Evolutionary conservation across 2,888 invertebrate genomes (phyloP).

Genomic region (Dryobota labecula): DNA sequence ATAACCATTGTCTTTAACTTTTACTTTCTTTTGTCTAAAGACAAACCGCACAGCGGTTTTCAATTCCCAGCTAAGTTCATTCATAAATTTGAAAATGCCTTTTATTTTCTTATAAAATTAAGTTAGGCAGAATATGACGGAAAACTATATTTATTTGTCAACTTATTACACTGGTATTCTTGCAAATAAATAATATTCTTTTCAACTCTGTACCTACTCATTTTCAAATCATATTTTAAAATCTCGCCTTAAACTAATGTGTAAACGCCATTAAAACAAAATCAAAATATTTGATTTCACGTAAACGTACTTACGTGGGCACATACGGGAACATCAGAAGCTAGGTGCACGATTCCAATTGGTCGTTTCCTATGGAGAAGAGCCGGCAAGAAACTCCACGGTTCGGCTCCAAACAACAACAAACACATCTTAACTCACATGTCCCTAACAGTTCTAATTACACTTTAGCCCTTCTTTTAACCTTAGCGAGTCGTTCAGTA

Average conservation of each 20-base stretch:
- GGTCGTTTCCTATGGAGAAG: no score
- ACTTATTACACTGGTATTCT: no score
- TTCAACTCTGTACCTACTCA: no score
- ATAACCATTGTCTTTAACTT: neutral
- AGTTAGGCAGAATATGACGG: no score
- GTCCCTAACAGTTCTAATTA: conserved; percentile 1
- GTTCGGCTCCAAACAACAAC: neutral
- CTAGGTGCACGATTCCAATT: no score
- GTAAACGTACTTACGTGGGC: no score
- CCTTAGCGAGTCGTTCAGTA: conserved; percentile 7
- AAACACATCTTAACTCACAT: neutral
- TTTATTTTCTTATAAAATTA: neutral
- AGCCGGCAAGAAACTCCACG: no score
- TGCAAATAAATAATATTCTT: no score
- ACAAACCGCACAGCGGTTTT: neutral
- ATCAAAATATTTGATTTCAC: no score
- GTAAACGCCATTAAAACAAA: neutral
- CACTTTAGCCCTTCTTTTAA: neutral
- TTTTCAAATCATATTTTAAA: neutral
- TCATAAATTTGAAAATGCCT: neutral
- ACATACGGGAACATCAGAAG: no score
- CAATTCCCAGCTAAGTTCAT: neutral
- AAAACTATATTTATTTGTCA: no score
- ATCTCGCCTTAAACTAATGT: no score
- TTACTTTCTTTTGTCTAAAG: neutral